These are phyloP conservation scores for Diadema setosum DNA, from an alignment of 35 echinoderm and acorn worm species.

Conservation along the genomic window DNA sequence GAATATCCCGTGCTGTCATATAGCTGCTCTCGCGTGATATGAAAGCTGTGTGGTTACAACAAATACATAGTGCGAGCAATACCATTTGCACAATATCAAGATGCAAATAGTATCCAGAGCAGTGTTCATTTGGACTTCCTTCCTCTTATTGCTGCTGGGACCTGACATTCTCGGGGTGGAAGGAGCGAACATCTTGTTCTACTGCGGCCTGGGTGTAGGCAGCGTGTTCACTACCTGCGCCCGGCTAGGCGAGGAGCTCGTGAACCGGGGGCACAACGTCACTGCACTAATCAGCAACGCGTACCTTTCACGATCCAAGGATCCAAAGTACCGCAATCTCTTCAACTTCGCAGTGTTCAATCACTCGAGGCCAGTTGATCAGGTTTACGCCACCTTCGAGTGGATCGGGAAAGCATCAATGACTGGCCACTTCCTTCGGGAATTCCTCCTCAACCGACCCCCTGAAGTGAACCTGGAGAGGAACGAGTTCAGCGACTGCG, in stretches of 20 bases:
- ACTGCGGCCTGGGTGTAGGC: conserved; percentile 22
- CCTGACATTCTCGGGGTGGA: no score
- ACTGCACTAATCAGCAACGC: conserved; percentile 53
- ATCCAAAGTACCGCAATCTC: neutral
- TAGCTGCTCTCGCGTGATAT: no score
- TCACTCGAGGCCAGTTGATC: conserved; percentile 15
- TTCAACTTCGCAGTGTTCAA: conserved; percentile 50
- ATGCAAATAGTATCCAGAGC: no score
- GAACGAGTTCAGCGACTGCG: neutral
- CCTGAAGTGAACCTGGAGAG: neutral
- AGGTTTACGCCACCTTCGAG: neutral
- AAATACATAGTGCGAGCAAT: no score
- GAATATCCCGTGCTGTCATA: no score
- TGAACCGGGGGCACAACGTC: neutral
- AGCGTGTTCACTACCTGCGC: conserved; percentile 30
- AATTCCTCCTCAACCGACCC: neutral
- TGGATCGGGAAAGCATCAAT: neutral
- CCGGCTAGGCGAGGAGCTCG: conserved; percentile 9
- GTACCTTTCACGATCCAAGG: neutral
- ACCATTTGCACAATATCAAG: no score
- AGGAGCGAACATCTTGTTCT: conserved; percentile 41
- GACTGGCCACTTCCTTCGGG: neutral
- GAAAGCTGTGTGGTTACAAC: no score
- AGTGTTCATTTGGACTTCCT: no score
- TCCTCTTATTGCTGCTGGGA: no score